Base-by-base conservation (phyloP, 2,888 invertebrate genomes). In the Sturmia bella region DNA sequence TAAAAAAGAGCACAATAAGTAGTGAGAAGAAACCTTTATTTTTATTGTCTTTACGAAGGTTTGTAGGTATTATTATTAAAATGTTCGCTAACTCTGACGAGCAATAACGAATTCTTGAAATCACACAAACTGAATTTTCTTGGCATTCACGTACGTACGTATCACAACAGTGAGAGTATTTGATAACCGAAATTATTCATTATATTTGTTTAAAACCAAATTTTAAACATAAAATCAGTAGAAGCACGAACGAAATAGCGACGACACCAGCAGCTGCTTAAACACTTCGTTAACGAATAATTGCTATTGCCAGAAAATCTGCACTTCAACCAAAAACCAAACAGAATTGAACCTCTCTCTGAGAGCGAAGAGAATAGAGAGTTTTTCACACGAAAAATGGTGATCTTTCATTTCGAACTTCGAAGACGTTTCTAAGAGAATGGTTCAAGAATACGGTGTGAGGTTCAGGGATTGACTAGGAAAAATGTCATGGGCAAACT, bases 241-340 rank as follows among this genome's bases (percentile, higher is more conserved):
- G 21, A 6, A 6, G 57, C 74, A 69, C 13, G 27, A 43, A 41
- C 41, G 24, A 39, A 9, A 21, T 6, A 11, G 37, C 32, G 9
- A 7, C 11, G 4, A 56, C 56, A 72, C 82, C 24, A 48, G 69
- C 74, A 5, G 17, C 54, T 45, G 37, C 45, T 70, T 59, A 11
- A 59, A 66, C 59, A 74, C 69, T 57, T 74, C 59, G 69, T 78
- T 78, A 64, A 59, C 82, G 78, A 82, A 82, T 82, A 64, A 54
- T 78, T 78, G 69, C 78, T 74, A 21, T 50, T 41, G 52, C 70
- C 21, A 11, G 17, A 57, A 27, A 61, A 69, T 45, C 19, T 39
- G 54, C 56, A 63, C 21, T 13, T 48, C 56, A 54, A 81, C 69
- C 63, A 39, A 54, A 54, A 70, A 63, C 69, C 43, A 48, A 78